phyloP scores from a whole-genome alignment of 37 sponge, comb jelly and placozoan species.

The Oscarella lobularis region DNA sequence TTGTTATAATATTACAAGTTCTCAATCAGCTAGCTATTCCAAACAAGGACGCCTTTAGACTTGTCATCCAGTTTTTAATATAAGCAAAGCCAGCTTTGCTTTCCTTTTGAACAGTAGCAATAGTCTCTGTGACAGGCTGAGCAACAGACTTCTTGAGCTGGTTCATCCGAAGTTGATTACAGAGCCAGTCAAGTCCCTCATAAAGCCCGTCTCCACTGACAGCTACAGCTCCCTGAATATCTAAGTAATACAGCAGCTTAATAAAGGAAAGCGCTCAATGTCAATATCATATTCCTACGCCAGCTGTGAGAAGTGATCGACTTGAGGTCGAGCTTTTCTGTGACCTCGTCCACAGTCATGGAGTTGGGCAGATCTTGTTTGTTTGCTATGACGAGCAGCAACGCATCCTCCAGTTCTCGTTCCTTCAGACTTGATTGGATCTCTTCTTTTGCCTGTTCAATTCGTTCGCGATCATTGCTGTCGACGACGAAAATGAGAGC shows the following conservation, averaged over 20 bases:
- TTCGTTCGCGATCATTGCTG: slow-evolving; percentile 75
- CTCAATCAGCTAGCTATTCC: too few species aligned
- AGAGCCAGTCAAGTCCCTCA: slow-evolving; percentile 58
- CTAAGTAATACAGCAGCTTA: too few species aligned
- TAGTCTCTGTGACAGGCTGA: slow-evolving; percentile 34
- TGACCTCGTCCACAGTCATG: slow-evolving; percentile 33
- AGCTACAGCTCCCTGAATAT: slow-evolving; percentile 59
- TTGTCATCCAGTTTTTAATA: too few species aligned
- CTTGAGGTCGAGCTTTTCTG: slow-evolving; percentile 39
- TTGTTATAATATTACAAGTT: too few species aligned
- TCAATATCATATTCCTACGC: too few species aligned
- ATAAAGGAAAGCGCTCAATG: too few species aligned
- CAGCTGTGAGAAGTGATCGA: slow-evolving; percentile 22
- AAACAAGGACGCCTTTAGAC: too few species aligned
- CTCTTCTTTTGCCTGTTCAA: slow-evolving; percentile 44
- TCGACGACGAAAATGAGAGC: slow-evolving; percentile 76
- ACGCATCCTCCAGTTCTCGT: slow-evolving; percentile 27
- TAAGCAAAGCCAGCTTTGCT: neutral
- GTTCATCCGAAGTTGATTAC: slow-evolving; percentile 13
- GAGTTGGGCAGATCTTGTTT: slow-evolving; percentile 92
- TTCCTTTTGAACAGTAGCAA: neutral
- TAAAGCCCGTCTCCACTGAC: slow-evolving; percentile 61
- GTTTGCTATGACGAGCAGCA: slow-evolving; percentile 70
- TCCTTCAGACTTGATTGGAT: slow-evolving; percentile 32
- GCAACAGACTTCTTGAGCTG: slow-evolving; percentile 20